A percentile compares a stretch with the other conserved stretches of the same genome.
These are phyloP conservation scores for Anaspis maculata DNA, from an alignment of 2,888 invertebrate genomes.

Conservation along the genomic window DNA sequence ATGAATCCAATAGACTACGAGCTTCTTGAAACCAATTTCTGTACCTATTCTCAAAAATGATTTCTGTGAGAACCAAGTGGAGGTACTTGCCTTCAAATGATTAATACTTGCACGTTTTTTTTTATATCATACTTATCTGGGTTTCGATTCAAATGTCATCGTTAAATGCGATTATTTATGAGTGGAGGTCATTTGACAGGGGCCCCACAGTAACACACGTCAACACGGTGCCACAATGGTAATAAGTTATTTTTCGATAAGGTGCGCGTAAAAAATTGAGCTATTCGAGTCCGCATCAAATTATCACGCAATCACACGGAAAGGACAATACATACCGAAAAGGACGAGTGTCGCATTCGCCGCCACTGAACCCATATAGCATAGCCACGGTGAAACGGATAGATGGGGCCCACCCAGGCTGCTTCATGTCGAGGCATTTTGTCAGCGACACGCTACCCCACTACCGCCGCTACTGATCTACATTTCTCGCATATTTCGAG, in stretches of 20 bases:
- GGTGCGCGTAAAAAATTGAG: conserved; percentile 12
- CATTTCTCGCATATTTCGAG: conserved; percentile 16
- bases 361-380: background rate
- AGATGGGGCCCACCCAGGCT: background rate
- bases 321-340: too few species aligned
- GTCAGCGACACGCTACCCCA: conserved; percentile 23
- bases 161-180: too few species aligned
- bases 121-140: too few species aligned
- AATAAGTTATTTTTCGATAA: conserved; percentile 12
- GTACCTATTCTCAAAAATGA: too few species aligned
- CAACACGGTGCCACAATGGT: conserved; percentile 2
- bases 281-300: conserved; percentile 5
- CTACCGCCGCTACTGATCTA: conserved; percentile 23
- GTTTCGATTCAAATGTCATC: too few species aligned
- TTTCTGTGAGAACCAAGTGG: too few species aligned
- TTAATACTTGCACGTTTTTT: too few species aligned
- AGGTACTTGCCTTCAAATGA: too few species aligned
- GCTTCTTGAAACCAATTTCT: too few species aligned
- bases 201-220: too few species aligned
- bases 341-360: background rate
- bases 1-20: too few species aligned
- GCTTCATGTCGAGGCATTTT: conserved; percentile 18
- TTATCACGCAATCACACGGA: conserved; percentile 2
- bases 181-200: too few species aligned
- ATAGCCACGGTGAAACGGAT: background rate